Conservation (phyloP, 2,888 invertebrate species). For the Elysia crispata region DNA sequence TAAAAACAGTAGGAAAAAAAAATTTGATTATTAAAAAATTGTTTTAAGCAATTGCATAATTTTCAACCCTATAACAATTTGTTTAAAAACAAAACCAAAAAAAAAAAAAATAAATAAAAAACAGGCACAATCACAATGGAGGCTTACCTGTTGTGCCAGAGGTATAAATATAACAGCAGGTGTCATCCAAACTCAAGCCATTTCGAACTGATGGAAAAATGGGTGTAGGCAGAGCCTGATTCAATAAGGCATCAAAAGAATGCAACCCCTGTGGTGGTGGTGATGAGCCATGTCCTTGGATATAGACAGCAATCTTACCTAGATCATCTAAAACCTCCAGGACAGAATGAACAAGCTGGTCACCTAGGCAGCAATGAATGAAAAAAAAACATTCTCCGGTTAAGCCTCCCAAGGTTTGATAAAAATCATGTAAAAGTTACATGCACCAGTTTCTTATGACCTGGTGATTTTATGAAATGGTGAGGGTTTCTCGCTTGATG, state of each 20-base stretch:
- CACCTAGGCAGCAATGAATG: conserved; percentile 55
- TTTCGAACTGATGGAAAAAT: conserved; percentile 53
- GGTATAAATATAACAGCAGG: conserved; percentile 94
- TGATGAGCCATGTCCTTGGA: conserved; percentile 52
- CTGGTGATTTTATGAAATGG: too few relatives aligned
- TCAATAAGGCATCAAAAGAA: conserved; percentile 58
- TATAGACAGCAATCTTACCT: conserved; percentile 55
- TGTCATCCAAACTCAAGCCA: conserved; percentile 56
- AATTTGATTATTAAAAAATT: too few relatives aligned
- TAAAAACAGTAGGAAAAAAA: too few relatives aligned
- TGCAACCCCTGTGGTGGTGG: conserved; percentile 55
- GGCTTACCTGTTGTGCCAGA: conserved; percentile 80
- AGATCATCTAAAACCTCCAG: conserved; percentile 60
- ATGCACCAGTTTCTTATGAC: too few relatives aligned
- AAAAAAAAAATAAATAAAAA: background rate
- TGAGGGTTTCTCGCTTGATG: too few relatives aligned
- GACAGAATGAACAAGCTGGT: conserved; percentile 60
- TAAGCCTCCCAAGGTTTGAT: too few relatives aligned
- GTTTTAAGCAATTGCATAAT: too few relatives aligned
- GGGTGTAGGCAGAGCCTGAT: conserved; percentile 51
- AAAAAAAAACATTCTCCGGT: too few relatives aligned
- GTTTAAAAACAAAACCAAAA: background rate
- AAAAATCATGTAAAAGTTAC: too few relatives aligned
- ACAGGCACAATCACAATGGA: background rate
- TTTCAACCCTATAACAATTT: too few relatives aligned